Evolutionary conservation across 2,113 vertebrate species (phyloP), one percentile per base, ranked within the genome.

Genomic region (Dromas ardeola): DNA sequence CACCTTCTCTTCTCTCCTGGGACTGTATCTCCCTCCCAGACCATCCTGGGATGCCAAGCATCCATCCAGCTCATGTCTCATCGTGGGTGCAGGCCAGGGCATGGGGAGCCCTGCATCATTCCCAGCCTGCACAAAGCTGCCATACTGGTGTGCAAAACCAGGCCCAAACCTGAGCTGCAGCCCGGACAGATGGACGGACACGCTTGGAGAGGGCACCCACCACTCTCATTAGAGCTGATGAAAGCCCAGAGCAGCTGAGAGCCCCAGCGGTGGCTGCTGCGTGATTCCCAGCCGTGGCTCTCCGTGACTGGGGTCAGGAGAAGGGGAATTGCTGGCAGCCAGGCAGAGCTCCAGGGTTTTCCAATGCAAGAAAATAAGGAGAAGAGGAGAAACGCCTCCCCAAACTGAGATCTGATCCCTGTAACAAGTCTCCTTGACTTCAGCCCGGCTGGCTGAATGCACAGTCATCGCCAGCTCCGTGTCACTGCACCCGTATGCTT

Each of bases 391-490:
- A 47, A 86, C 20, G 43, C n/a, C 7, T 3, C 34, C 26, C 27
- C 70, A 43, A 52, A 40, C 34, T 58, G 34, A 43, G 11, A 40
- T 22, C 52, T 38, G 38, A 43, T 61, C 45, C 65, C 78, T 29
- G 27, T 17, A 45, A 43, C 30, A 25, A 69, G 61, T 12, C 15
- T 47, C 29, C 88, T 63, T 22, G 47, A 22, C 47, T 49, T 49
- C 47, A 49, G 65, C 62, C 36, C 1, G 0, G 36, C 49, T 80
- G 84, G 15, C 45, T 53, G 34, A 76, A 58, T 47, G 36, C 55
- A 50, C 2, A 1, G 3, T 16, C 69, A 40, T 53, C 1, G 0
- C 34, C 56, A 70, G 36, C 43, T 47, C 65, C 1, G 0, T 66
- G 65, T 59, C 52, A 34, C 15, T 52, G 82, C 8, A 8, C 36